phyloP scores from a whole-genome alignment of 2,113 vertebrate species.

The Fregata magnificens region DNA sequence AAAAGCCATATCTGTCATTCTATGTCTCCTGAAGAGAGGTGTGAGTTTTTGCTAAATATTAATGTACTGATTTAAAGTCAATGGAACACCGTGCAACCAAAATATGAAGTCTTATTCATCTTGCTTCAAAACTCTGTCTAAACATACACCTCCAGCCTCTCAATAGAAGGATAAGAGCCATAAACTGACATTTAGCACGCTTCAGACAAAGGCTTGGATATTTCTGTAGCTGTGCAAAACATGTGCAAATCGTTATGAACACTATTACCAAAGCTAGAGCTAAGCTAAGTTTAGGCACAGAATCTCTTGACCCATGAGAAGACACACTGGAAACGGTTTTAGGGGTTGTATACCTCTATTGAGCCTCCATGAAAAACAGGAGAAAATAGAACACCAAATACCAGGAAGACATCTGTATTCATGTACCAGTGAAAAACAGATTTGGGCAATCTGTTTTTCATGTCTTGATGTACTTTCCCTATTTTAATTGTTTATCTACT shows the following conservation, averaged over 20 bases:
- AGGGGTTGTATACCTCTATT: background rate
- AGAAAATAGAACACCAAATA: background rate
- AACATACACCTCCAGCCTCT: conserved; percentile 17
- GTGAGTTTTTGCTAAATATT: background rate
- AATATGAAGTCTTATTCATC: background rate
- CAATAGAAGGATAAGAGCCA: background rate
- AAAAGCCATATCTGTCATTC: background rate
- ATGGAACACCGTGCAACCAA: background rate
- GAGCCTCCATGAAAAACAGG: background rate
- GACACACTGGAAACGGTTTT: background rate
- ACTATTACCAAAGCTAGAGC: background rate
- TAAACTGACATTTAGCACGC: background rate
- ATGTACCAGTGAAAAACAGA: background rate
- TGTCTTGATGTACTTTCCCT: background rate
- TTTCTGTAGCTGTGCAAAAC: background rate
- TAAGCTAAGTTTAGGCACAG: background rate
- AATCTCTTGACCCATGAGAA: background rate
- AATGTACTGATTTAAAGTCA: background rate
- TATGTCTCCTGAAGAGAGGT: background rate
- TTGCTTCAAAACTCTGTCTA: background rate
- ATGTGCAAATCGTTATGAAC: background rate
- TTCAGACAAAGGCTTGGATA: background rate
- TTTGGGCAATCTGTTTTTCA: background rate
- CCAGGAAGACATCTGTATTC: background rate
- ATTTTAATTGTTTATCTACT: background rate